A percentile compares a stretch with the other conserved stretches of the same genome.
These are phyloP conservation scores for Drosophila pallidifrons DNA, from an alignment of 1,140 invertebrate genomes.

Conservation along the genomic window DNA sequence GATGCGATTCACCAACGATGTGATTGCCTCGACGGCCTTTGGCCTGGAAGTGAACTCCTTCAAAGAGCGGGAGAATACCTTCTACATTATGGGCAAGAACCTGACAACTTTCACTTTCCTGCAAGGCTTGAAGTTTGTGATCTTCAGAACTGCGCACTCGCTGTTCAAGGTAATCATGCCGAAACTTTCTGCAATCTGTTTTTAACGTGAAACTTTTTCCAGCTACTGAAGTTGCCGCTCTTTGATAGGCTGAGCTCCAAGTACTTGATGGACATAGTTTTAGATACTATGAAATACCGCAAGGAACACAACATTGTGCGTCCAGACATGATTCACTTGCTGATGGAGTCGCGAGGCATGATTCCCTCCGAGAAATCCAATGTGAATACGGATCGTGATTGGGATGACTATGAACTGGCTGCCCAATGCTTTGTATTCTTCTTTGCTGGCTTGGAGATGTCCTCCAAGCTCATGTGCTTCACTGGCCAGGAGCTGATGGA, in stretches of 20 bases:
- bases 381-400: conserved; percentile 61
- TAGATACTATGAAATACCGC: conserved; percentile 85
- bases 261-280: conserved; percentile 81
- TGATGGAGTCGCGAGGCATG: conserved; percentile 86
- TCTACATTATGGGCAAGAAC: conserved; percentile 86
- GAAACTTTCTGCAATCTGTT: too few relatives aligned
- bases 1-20: conserved; percentile 87
- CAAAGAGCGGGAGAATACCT: conserved; percentile 85
- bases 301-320: conserved; percentile 85
- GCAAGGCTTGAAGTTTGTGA: conserved; percentile 63
- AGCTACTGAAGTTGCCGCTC: conserved; percentile 60
- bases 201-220: not conserved
- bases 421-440: conserved; percentile 88
- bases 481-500: conserved; percentile 86
- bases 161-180: conserved; percentile 32
- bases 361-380: conserved; percentile 78
- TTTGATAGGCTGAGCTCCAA: conserved; percentile 67
- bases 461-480: conserved; percentile 86
- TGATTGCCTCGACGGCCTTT: conserved; percentile 87
- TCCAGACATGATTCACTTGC: conserved; percentile 86
- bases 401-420: conserved; percentile 88
- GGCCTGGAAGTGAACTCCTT: conserved; percentile 87
- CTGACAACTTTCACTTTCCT: conserved; percentile 59
- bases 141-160: conserved; percentile 43
- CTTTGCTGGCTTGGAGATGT: conserved; percentile 89